Evolutionary conservation across 2,888 invertebrate species (phyloP).

Genomic region (Salticus scenicus): DNA sequence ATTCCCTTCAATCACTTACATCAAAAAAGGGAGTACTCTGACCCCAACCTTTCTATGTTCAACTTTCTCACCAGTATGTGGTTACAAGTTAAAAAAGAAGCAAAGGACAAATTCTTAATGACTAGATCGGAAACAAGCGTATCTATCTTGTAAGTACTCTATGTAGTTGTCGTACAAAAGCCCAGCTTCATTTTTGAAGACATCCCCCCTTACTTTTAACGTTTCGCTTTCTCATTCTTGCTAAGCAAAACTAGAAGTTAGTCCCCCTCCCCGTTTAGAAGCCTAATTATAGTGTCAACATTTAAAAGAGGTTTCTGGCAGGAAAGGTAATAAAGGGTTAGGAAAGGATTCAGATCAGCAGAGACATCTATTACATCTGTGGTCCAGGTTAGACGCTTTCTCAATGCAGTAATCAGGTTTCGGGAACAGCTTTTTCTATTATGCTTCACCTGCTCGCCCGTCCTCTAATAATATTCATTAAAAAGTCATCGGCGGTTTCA

Average conservation of each 20-base stretch:
- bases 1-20: too few relatives aligned
- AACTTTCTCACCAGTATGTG: neutral
- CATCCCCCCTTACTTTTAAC: neutral
- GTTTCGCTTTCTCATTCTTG: neutral
- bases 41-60: neutral
- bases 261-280: neutral
- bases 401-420: constrained; percentile 15
- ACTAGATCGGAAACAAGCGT: constrained; percentile 42
- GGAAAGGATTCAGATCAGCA: constrained; percentile 8
- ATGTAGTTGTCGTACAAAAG: constrained; percentile 45
- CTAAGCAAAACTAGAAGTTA: constrained; percentile 15
- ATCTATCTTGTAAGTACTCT: constrained; percentile 38
- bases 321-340: constrained; percentile 46
- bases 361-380: constrained; percentile 52
- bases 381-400: neutral
- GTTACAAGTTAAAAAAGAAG: neutral
- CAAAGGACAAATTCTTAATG: constrained; percentile 11
- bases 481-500: constrained; percentile 61
- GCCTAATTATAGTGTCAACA: constrained; percentile 68
- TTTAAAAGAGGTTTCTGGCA: constrained; percentile 46
- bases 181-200: neutral
- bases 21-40: neutral
- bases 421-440: constrained; percentile 17
- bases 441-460: constrained; percentile 33
- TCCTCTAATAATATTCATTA: constrained; percentile 61